Evolutionary conservation across 2,888 invertebrate species (phyloP).

Genomic region (Sinhomidia bicolor): DNA sequence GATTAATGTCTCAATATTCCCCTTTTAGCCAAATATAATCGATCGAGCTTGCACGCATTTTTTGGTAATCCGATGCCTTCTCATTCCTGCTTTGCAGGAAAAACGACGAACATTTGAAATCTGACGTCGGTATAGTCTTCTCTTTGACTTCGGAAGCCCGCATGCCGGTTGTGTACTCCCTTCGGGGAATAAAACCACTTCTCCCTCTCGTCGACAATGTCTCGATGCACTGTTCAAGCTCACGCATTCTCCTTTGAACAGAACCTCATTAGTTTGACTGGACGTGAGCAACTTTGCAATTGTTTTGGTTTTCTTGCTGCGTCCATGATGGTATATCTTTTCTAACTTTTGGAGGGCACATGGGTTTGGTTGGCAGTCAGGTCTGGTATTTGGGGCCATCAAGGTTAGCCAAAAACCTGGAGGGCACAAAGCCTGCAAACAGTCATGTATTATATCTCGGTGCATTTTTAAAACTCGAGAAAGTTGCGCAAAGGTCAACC

Average conservation of each 20-base stretch:
- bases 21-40: not conserved
- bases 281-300: not conserved
- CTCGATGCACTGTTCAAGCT: constrained; percentile 55
- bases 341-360: constrained; percentile 2
- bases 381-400: constrained; percentile 14
- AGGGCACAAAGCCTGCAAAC: constrained; percentile 64
- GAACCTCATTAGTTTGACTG: not conserved
- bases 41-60: constrained; percentile 26
- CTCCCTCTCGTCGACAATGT: constrained; percentile 58
- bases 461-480: not conserved
- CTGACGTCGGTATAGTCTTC: constrained; percentile 57
- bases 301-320: not conserved
- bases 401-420: constrained; percentile 66
- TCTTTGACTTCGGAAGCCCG: constrained; percentile 48
- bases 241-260: constrained; percentile 70
- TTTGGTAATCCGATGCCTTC: constrained; percentile 32
- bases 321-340: not conserved
- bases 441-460: not conserved
- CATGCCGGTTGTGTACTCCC: constrained; percentile 65
- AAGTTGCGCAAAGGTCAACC: not conserved
- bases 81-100: constrained; percentile 41
- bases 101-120: constrained; percentile 57
- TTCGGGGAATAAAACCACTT: constrained; percentile 67
- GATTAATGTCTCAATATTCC: not conserved
- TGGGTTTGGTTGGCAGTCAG: constrained; percentile 66